Evolutionary conservation across 2,797 vertebrate genomes (phyloP).

Genomic region (Chlorospingus semifuscus): DNA sequence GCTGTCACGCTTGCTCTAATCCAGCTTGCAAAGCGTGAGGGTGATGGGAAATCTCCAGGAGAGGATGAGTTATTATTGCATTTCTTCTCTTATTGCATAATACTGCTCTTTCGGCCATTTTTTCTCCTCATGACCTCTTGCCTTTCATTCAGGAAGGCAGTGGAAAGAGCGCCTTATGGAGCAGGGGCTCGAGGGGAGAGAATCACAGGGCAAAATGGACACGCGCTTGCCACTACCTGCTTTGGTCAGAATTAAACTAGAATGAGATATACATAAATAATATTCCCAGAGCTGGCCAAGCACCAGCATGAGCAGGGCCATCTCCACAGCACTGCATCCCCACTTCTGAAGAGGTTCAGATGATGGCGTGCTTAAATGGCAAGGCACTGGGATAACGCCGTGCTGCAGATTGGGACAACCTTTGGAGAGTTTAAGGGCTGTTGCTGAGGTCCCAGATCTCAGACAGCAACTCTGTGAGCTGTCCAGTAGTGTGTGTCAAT

Average conservation of each 20-base stretch:
- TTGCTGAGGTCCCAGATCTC: not conserved
- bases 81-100: conserved; percentile 48
- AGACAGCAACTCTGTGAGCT: not conserved
- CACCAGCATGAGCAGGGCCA: fast-evolving
- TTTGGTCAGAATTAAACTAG: not conserved
- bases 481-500: fast-evolving
- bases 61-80: conserved; percentile 1
- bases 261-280: not conserved
- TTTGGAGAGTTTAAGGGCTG: not conserved
- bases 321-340: not conserved
- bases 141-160: not conserved
- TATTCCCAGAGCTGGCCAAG: not conserved
- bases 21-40: not conserved
- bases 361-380: not conserved
- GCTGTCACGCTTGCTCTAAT: not conserved
- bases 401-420: too few species aligned
- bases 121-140: conserved; percentile 22
- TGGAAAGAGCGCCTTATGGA: not conserved
- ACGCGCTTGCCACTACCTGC: fast-evolving
- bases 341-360: not conserved
- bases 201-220: not conserved
- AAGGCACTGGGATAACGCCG: fast-evolving
- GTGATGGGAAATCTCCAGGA: not conserved
- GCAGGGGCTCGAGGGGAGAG: not conserved
- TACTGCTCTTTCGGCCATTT: conserved; percentile 12